phyloP scores from a whole-genome alignment of 1,140 invertebrate species.

The Homalodisca vitripennis region DNA sequence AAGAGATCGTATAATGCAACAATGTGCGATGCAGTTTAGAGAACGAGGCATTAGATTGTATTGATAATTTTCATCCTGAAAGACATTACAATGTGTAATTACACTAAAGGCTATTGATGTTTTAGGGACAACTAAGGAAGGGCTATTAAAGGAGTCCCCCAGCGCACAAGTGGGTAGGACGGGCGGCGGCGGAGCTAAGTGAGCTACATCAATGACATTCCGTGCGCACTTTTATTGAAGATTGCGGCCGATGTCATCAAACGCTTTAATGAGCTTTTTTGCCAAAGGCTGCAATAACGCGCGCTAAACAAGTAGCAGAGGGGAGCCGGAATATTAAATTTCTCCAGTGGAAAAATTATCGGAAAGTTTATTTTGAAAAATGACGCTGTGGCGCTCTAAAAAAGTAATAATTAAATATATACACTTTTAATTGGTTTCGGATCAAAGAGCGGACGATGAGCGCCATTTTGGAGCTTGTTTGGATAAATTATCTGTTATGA shows the following conservation, averaged over 20 bases:
- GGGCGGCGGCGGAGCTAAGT: too few species aligned
- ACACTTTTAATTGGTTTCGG: not conserved
- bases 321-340: constrained; percentile 10
- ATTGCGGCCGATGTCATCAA: constrained; percentile 3
- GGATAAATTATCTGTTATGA: constrained; percentile 8
- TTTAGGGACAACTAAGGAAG: too few species aligned
- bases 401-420: constrained; percentile 1
- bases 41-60: too few species aligned
- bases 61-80: too few species aligned
- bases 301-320: not conserved
- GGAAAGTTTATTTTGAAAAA: constrained; percentile 1
- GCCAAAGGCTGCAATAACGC: constrained; percentile 9
- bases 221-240: not conserved
- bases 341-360: not conserved
- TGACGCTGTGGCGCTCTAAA: not conserved
- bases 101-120: too few species aligned
- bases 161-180: too few species aligned
- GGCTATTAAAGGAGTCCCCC: too few species aligned
- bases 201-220: not conserved
- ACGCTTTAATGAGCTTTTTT: constrained; percentile 5
- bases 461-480: constrained; percentile 9
- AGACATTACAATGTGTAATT: too few species aligned
- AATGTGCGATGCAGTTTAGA: too few species aligned
- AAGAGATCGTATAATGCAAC: too few species aligned
- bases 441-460: not conserved